These are phyloP conservation scores for Netta rufina DNA, from an alignment of 2,797 vertebrate species.

Conservation along the genomic window DNA sequence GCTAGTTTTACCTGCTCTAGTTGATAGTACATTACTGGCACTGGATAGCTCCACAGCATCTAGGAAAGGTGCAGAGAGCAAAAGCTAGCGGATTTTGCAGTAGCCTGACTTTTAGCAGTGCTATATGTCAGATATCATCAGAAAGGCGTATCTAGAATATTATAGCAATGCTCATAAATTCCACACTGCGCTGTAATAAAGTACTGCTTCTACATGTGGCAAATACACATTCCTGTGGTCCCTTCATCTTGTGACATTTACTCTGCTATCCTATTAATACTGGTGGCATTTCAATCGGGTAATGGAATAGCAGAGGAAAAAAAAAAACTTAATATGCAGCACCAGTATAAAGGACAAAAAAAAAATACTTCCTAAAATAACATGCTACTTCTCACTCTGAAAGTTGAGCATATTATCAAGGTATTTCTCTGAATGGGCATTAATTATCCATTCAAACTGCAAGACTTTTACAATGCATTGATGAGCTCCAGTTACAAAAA, in stretches of 20 bases:
- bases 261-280: conserved; percentile 29
- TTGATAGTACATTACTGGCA: conserved; percentile 42
- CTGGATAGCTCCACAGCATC: neutral
- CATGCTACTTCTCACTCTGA: neutral
- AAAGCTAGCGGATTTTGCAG: conserved; percentile 8
- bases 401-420: conserved; percentile 9
- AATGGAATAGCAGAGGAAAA: neutral
- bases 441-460: neutral
- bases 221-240: conserved; percentile 38
- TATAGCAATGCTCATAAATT: conserved; percentile 60
- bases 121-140: conserved; percentile 42
- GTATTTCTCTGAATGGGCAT: neutral
- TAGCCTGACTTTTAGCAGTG: conserved; percentile 19
- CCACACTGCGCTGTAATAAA: neutral
- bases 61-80: neutral
- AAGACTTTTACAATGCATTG: neutral
- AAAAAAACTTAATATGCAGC: conserved; percentile 27
- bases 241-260: conserved; percentile 41
- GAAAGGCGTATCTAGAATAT: conserved; percentile 43
- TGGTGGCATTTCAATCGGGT: conserved; percentile 46
- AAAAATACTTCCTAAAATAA: neutral
- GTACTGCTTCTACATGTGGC: conserved; percentile 36
- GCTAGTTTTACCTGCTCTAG: conserved; percentile 28
- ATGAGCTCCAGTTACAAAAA: neutral
- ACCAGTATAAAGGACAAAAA: neutral